Percentiles rank a stretch among this genome's conserved stretches.
phyloP scores from a whole-genome alignment of 1,140 invertebrate species.

The Drosophila sechellia region DNA sequence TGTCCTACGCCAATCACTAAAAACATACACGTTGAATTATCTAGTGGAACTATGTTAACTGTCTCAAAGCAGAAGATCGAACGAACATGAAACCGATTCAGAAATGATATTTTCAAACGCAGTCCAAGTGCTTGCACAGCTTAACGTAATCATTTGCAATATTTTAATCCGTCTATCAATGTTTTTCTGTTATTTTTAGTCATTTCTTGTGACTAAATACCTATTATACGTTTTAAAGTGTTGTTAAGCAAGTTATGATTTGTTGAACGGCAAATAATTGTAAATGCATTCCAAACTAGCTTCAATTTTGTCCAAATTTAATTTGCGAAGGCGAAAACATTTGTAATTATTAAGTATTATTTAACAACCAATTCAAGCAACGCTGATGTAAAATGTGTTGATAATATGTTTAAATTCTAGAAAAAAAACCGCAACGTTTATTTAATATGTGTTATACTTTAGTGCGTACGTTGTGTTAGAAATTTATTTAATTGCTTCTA shows the following conservation, averaged over 20 bases:
- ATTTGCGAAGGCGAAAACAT: constrained; percentile 56
- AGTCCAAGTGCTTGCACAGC: constrained; percentile 46
- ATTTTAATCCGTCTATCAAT: constrained; percentile 72
- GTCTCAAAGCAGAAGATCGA: constrained; percentile 36
- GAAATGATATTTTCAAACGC: constrained; percentile 40
- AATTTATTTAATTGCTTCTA: constrained; percentile 62
- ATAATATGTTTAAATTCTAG: constrained; percentile 41
- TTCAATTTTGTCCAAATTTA: constrained; percentile 76
- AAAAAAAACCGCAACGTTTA: constrained; percentile 42
- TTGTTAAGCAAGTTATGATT: constrained; percentile 50
- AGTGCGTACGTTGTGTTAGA: constrained; percentile 58
- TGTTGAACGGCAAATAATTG: constrained; percentile 53
- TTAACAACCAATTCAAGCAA: constrained; percentile 32
- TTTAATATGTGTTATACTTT: constrained; percentile 52
- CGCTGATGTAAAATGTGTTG: constrained; percentile 35
- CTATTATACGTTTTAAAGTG: constrained; percentile 52
- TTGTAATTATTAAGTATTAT: constrained; percentile 74
- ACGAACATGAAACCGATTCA: neutral
- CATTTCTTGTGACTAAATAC: constrained; percentile 22
- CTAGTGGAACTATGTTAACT: constrained; percentile 55
- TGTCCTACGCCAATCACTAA: constrained; percentile 77
- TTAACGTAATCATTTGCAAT: constrained; percentile 67
- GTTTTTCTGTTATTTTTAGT: constrained; percentile 40
- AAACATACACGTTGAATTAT: constrained; percentile 46
- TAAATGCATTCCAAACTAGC: constrained; percentile 77